Percentiles rank a stretch among this genome's conserved stretches.
These are phyloP conservation scores for Todiramphus chloris DNA, from an alignment of 2,113 vertebrate species.

Conservation along the genomic window DNA sequence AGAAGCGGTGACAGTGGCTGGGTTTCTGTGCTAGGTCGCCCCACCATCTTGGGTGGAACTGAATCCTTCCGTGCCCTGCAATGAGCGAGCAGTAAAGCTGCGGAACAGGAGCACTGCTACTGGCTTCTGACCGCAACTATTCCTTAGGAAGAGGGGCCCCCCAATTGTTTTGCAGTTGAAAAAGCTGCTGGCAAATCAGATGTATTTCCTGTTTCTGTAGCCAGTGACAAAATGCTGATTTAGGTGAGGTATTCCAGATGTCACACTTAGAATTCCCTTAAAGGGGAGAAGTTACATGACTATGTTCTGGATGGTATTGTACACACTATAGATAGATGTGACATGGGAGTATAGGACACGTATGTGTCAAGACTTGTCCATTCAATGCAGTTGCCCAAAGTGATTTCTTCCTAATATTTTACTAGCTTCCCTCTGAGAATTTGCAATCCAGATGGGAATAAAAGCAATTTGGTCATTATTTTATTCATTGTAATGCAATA, in stretches of 20 bases:
- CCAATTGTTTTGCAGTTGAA: neutral
- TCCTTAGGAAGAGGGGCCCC: fast-evolving
- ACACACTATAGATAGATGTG: fast-evolving
- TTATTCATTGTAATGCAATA: constrained; percentile 30
- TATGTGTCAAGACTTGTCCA: neutral
- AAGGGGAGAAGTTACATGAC: fast-evolving
- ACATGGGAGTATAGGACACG: fast-evolving
- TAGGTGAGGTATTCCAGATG: neutral
- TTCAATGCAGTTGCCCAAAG: neutral
- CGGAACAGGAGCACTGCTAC: neutral
- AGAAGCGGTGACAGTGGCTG: neutral
- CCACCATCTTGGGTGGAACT: neutral
- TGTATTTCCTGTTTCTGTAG: neutral
- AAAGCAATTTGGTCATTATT: neutral
- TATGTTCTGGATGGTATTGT: fast-evolving
- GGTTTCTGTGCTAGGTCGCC: neutral
- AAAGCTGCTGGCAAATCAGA: neutral
- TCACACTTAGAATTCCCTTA: neutral
- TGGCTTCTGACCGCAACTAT: fast-evolving
- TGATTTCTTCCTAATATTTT: neutral
- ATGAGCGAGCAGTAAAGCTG: neutral
- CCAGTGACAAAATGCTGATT: neutral
- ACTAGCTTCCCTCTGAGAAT: neutral
- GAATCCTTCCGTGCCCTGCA: neutral
- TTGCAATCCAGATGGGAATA: neutral